A percentile compares a stretch with the other conserved stretches of the same genome.
These are phyloP conservation scores for Dasyurus viverrinus DNA, from an alignment of 2,113 vertebrate species.

Conservation along the genomic window DNA sequence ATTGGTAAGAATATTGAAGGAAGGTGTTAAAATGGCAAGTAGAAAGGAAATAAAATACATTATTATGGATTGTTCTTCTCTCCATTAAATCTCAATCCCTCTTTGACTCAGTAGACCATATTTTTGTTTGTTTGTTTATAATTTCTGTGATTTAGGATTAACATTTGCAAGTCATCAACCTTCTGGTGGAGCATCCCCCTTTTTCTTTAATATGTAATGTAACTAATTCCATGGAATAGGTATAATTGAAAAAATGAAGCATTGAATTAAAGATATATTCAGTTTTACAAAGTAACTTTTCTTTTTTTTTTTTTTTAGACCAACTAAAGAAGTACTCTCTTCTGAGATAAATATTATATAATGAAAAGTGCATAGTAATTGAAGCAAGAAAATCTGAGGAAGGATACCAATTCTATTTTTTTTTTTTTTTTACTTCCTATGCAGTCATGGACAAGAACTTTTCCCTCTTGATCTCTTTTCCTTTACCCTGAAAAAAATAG, in stretches of 20 bases:
- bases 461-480: neutral
- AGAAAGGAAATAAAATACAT: neutral
- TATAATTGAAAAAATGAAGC: neutral
- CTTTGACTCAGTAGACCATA: neutral
- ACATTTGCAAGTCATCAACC: neutral
- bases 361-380: neutral
- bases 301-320: neutral
- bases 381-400: neutral
- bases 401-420: neutral
- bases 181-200: neutral
- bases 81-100: neutral
- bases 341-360: neutral
- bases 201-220: neutral
- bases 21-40: neutral
- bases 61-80: neutral
- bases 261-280: neutral
- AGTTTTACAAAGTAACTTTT: neutral
- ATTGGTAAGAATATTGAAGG: neutral
- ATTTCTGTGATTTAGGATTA: neutral
- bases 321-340: neutral
- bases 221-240: neutral
- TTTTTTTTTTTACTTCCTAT: neutral
- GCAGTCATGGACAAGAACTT: neutral
- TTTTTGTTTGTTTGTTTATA: neutral
- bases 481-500: neutral